phyloP scores from a whole-genome alignment of 2,888 invertebrate species.

The Oligia strigilis region DNA sequence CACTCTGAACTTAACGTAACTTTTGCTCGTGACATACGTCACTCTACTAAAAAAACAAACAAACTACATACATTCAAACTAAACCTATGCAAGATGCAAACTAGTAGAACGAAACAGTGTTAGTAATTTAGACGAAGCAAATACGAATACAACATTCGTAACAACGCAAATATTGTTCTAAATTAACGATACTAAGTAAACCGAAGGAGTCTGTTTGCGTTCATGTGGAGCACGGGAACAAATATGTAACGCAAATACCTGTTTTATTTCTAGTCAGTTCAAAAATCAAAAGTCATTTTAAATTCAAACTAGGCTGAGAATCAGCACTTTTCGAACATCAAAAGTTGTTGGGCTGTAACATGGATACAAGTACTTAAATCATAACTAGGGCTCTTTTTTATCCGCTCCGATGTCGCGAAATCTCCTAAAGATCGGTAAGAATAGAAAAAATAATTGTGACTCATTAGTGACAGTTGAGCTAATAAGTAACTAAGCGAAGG shows the following conservation, averaged over 20 bases:
- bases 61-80: slow-evolving; percentile 5
- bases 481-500: too few species aligned
- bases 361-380: slow-evolving; percentile 1
- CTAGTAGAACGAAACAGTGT: slow-evolving; percentile 24
- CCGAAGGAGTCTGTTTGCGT: slow-evolving; percentile 15
- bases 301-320: too few species aligned
- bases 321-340: too few species aligned
- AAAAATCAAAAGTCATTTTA: too few species aligned
- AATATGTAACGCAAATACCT: slow-evolving; percentile 11
- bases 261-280: slow-evolving; percentile 10
- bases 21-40: slow-evolving; percentile 18
- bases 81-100: slow-evolving; percentile 40
- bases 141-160: slow-evolving; percentile 17
- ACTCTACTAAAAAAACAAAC: too few species aligned
- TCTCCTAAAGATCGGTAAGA: too few species aligned
- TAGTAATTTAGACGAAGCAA: slow-evolving; percentile 52
- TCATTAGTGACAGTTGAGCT: too few species aligned
- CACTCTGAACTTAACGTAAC: slow-evolving; percentile 2
- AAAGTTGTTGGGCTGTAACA: not conserved
- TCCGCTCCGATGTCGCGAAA: too few species aligned
- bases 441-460: too few species aligned
- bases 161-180: slow-evolving; percentile 34
- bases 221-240: slow-evolving; percentile 18
- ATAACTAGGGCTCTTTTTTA: not conserved
- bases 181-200: slow-evolving; percentile 52